Conservation (phyloP, 2,888 invertebrate genomes). For the Eupithecia tripunctaria region DNA sequence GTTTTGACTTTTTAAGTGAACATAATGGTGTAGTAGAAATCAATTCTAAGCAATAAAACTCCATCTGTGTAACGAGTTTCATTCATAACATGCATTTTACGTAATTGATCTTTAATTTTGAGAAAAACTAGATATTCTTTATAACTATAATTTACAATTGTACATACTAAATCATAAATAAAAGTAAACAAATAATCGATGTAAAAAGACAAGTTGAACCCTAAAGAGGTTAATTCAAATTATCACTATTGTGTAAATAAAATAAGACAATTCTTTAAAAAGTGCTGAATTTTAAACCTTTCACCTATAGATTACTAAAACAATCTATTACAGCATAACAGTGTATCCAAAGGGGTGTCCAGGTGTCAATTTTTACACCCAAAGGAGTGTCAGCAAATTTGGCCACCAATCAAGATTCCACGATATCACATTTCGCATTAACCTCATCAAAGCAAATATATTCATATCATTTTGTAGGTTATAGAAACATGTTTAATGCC, state of each 20-base stretch:
- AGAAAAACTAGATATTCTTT: too few species aligned
- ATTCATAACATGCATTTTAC: too few species aligned
- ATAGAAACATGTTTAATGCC: constrained; percentile 73
- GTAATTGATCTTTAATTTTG: too few species aligned
- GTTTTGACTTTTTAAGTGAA: neutral
- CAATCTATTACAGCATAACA: neutral
- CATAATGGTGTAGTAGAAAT: neutral
- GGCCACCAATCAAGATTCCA: neutral
- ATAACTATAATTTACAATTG: too few species aligned
- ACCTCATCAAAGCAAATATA: constrained; percentile 44
- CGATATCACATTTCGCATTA: constrained; percentile 42
- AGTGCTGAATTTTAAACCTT: neutral
- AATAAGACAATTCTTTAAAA: neutral
- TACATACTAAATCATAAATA: too few species aligned
- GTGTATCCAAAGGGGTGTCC: neutral
- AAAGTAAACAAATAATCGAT: too few species aligned
- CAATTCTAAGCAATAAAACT: neutral
- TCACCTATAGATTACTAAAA: neutral
- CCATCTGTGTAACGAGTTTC: neutral
- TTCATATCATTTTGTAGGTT: constrained; percentile 64
- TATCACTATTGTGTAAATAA: neutral
- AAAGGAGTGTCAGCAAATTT: constrained; percentile 5
- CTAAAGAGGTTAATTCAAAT: neutral
- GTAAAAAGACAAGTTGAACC: too few species aligned
- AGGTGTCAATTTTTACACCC: neutral